These are phyloP conservation scores for Panagrolaimus sp. DNA, from an alignment of 1,140 invertebrate species.

Conservation along the genomic window DNA sequence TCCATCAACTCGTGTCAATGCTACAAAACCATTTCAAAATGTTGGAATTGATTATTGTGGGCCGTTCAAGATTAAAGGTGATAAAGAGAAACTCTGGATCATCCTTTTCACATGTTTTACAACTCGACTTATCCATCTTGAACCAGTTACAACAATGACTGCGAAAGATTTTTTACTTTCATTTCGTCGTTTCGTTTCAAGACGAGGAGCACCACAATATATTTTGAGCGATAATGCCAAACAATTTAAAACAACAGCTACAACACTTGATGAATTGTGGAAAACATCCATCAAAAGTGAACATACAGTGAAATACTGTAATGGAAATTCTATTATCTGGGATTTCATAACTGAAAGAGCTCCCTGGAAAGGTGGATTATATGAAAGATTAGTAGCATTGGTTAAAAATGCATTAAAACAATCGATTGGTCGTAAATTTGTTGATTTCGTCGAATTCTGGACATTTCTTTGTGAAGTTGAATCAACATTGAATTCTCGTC, in stretches of 20 bases:
- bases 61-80: constrained; percentile 36
- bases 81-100: constrained; percentile 33
- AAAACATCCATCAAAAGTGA: not conserved
- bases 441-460: constrained; percentile 15
- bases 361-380: constrained; percentile 62
- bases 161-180: constrained; percentile 36
- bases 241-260: constrained; percentile 12
- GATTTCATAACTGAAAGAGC: constrained; percentile 57
- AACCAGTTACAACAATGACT: constrained; percentile 22
- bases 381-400: constrained; percentile 59
- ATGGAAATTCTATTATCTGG: constrained; percentile 45
- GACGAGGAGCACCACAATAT: constrained; percentile 20
- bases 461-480: constrained; percentile 21
- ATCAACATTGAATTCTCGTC: constrained; percentile 11
- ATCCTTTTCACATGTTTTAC: constrained; percentile 41
- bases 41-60: constrained; percentile 35
- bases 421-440: constrained; percentile 18
- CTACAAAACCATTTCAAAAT: constrained; percentile 34
- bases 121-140: constrained; percentile 40
- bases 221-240: constrained; percentile 31
- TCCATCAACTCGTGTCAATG: constrained; percentile 22
- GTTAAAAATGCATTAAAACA: constrained; percentile 33
- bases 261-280: not conserved
- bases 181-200: constrained; percentile 30
- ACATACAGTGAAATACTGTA: not conserved